phyloP scores from a whole-genome alignment of 2,797 vertebrate genomes.

The Falco columbarius region DNA sequence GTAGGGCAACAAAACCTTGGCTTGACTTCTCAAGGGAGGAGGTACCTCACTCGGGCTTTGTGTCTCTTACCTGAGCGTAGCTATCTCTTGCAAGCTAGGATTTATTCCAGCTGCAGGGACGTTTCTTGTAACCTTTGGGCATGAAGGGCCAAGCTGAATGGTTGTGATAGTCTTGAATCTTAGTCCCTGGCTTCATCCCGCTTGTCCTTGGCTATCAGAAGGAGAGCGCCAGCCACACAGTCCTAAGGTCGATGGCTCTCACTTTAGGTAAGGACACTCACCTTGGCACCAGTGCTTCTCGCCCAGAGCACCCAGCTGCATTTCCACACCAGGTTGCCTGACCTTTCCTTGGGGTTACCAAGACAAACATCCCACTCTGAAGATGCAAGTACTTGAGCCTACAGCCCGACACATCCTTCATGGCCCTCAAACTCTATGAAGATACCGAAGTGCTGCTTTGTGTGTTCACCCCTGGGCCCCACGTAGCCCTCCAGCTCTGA shows the following conservation, averaged over 20 bases:
- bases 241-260: neutral
- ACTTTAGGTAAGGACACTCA: neutral
- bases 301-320: neutral
- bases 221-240: neutral
- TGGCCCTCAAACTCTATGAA: neutral
- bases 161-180: neutral
- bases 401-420: neutral
- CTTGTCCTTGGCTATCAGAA: neutral
- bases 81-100: neutral
- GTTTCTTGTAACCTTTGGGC: neutral
- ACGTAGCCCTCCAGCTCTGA: neutral
- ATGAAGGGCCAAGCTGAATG: neutral
- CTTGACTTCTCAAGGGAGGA: neutral
- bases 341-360: neutral
- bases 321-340: neutral
- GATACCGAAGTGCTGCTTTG: neutral
- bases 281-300: neutral
- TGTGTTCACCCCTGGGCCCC: neutral
- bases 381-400: neutral
- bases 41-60: neutral
- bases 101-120: neutral
- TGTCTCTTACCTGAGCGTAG: neutral
- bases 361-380: neutral
- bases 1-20: neutral
- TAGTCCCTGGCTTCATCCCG: neutral